Percentiles rank a stretch among this genome's conserved stretches.
phyloP scores from a whole-genome alignment of 2,797 vertebrate species.

The Anas bahamensis region DNA sequence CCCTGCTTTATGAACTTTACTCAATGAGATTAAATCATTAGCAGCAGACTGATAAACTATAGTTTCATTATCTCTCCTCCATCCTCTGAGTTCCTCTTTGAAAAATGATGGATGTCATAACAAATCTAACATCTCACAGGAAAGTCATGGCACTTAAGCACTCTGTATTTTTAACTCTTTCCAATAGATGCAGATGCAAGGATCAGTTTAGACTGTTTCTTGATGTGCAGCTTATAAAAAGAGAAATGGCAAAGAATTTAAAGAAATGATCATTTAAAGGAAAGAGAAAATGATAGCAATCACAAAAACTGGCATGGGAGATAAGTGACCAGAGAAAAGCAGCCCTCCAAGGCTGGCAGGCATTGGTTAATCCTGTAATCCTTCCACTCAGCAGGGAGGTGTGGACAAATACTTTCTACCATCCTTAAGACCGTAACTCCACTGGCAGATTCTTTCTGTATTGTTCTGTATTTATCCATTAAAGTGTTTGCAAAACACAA shows the following conservation, averaged over 20 bases:
- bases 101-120: not conserved
- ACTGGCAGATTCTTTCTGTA: not conserved
- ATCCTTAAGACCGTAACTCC: not conserved
- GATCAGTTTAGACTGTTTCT: not conserved
- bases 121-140: not conserved
- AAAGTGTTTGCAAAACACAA: not conserved
- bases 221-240: not conserved
- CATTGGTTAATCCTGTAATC: not conserved
- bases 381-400: not conserved
- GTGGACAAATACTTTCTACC: not conserved
- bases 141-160: not conserved
- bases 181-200: not conserved
- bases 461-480: not conserved
- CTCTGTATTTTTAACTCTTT: not conserved
- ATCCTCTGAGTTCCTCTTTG: not conserved
- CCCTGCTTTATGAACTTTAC: not conserved
- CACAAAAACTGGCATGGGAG: not conserved
- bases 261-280: not conserved
- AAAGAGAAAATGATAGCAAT: not conserved
- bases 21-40: not conserved
- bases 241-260: not conserved
- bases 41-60: not conserved
- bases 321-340: not conserved
- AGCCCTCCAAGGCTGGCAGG: not conserved
- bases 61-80: not conserved